Base-by-base conservation (phyloP, 1,140 invertebrate genomes). In the Bathynomus jamesi region DNA sequence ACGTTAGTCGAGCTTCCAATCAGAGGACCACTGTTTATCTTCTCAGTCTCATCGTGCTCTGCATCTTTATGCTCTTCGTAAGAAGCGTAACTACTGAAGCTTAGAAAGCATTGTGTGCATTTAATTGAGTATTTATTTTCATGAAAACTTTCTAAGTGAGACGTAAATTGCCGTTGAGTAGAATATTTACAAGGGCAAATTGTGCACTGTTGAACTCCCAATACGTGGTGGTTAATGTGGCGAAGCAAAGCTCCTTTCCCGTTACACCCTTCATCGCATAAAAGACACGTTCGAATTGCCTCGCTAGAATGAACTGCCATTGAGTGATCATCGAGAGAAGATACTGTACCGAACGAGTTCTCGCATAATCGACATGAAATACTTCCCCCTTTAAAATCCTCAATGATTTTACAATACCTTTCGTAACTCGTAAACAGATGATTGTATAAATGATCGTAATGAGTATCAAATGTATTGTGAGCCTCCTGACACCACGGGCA, bases 161-260 rank as follows among this genome's bases (percentile, higher is more conserved):
- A 60, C 10, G 66, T 11, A 25, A 74, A n/a, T 21, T 74, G 64
- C 21, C 53, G 10, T 30, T 32, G 69, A 29, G 63, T 70, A 17
- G 68, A 74, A 31, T 67, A 74, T 32, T 40, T 70, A 25, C 69
- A 53, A 5, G 72, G 68, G 30, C 72, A 74, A 3, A 74, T 31
- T 8, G 72, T 68, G 25, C 72, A 74, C 21, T 62, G 40, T 31
- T 70, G 53, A 25, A 74, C 65, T n/a, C 72, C 72, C 28, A 30
- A 66, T 29, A 62, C 67, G 30, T 74, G 72, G 53, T 74, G 72
- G 21, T 70, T 46, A 28, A 74, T 11, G 31, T 74, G 72, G n/a
- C 30, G 27, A 25, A 66, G 40, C 29, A 74, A 53, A 28, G 65
- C 65, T 24, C 40, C 53, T 13, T 28, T 40, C 32, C 70, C 69